These are phyloP conservation scores for Hofmannophila pseudospretella DNA, from an alignment of 2,888 invertebrate species.

Conservation along the genomic window DNA sequence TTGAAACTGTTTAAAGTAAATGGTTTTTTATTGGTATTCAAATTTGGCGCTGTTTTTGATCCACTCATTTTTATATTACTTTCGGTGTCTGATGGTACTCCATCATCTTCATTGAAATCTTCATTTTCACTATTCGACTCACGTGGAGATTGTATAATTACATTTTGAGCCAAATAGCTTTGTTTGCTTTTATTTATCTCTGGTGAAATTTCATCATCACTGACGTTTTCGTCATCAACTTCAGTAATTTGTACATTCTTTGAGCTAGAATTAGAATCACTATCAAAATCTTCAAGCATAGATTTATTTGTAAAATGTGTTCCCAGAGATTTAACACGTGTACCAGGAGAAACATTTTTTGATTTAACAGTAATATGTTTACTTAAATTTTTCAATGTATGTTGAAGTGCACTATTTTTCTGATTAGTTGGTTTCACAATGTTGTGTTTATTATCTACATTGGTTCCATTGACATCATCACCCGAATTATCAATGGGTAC, in stretches of 20 bases:
- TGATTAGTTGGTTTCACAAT: conserved; percentile 15
- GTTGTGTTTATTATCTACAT: conserved; percentile 7
- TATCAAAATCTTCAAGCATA: conserved; percentile 22
- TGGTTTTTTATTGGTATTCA: conserved; percentile 19
- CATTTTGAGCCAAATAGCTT: conserved; percentile 15
- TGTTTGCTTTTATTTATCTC: conserved; percentile 20
- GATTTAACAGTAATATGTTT: conserved; percentile 59
- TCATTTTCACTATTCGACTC: conserved; percentile 41
- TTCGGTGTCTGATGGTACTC: conserved; percentile 35
- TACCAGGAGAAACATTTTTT: conserved; percentile 36
- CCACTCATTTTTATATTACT: conserved; percentile 30
- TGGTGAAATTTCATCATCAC: conserved; percentile 27
- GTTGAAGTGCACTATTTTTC: conserved; percentile 33
- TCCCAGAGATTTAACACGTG: not conserved
- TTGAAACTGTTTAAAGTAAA: conserved; percentile 45
- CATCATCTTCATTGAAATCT: conserved; percentile 22
- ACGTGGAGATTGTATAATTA: conserved; percentile 44
- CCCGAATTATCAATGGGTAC: conserved; percentile 18
- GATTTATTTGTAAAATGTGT: conserved; percentile 17
- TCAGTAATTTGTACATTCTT: conserved; percentile 53
- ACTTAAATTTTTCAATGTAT: conserved; percentile 49
- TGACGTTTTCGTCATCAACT: conserved; percentile 33
- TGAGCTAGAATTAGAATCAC: conserved; percentile 35
- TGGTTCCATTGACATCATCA: conserved; percentile 12
- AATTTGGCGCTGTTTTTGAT: conserved; percentile 18